Percentiles rank a stretch among this genome's conserved stretches.
Conservation (phyloP, 2,888 invertebrate genomes). For the Megamerina dolium region DNA sequence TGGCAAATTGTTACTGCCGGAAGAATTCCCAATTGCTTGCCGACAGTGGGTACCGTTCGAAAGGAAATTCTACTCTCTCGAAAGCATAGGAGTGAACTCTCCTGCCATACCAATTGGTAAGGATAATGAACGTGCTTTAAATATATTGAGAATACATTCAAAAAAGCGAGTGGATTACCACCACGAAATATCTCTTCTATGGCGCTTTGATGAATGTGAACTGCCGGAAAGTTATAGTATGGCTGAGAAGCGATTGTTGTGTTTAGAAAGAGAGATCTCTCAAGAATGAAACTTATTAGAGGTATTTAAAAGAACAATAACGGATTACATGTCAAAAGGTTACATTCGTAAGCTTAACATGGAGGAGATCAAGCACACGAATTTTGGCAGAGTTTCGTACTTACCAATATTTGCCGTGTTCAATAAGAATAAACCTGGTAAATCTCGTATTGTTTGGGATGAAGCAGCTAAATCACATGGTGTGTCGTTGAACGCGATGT, state of each 20-base stretch:
- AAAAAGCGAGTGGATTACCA: too few relatives aligned
- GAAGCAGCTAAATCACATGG: conserved; percentile 12
- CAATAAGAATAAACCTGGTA: too few relatives aligned
- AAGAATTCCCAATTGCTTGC: too few relatives aligned
- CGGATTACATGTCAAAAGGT: conserved; percentile 1
- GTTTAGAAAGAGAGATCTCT: conserved; percentile 1
- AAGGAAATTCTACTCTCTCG: too few relatives aligned
- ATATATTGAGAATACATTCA: too few relatives aligned
- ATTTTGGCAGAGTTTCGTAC: background rate
- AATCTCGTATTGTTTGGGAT: conserved; percentile 12
- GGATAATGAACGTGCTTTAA: too few relatives aligned
- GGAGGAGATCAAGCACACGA: background rate
- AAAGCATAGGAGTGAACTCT: too few relatives aligned
- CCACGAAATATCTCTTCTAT: conserved; percentile 2
- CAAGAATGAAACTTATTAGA: background rate
- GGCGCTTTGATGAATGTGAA: conserved; percentile 3
- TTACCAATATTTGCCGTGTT: conserved; percentile 3
- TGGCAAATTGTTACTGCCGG: too few relatives aligned
- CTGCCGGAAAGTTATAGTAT: conserved; percentile 4
- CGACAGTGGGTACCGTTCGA: too few relatives aligned
- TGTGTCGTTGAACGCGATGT: conserved; percentile 8
- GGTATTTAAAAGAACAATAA: background rate
- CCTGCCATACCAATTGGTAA: too few relatives aligned
- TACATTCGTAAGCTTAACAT: conserved; percentile 2
- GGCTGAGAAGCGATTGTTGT: conserved; percentile 1